phyloP scores from a whole-genome alignment of 2,888 invertebrate species.

The Masnerella sp. region DNA sequence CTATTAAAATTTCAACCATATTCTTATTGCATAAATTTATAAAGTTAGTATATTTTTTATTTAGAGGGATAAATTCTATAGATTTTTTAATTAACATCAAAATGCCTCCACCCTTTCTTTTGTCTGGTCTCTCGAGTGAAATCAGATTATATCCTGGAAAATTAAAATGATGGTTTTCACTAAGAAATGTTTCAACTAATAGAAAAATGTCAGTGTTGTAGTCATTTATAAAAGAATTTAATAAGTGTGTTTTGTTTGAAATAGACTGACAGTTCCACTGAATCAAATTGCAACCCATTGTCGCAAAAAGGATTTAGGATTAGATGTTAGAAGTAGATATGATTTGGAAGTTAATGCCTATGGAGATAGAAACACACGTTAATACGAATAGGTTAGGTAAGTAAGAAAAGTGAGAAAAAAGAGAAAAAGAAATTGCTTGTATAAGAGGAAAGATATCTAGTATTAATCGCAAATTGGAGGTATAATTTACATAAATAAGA shows the following conservation, averaged over 20 bases:
- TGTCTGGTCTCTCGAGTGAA: not conserved
- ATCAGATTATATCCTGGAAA: not conserved
- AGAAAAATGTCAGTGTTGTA: slow-evolving; percentile 1
- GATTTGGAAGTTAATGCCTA: no score
- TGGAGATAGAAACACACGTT: no score
- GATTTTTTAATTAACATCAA: slow-evolving; percentile 2
- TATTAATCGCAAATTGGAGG: no score
- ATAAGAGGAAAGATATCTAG: no score
- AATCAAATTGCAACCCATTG: not conserved
- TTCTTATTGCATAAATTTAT: slow-evolving; percentile 4
- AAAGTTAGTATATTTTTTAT: not conserved
- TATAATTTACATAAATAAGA: no score
- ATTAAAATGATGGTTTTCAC: not conserved
- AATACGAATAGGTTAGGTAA: no score
- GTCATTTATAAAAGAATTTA: not conserved
- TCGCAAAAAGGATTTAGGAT: not conserved
- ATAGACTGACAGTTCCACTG: slow-evolving; percentile 3
- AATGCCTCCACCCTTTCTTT: slow-evolving; percentile 9
- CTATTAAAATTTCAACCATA: slow-evolving; percentile 7
- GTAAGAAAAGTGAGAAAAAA: no score
- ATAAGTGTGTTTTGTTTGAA: not conserved
- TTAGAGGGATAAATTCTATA: not conserved
- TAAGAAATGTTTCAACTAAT: slow-evolving; percentile 3
- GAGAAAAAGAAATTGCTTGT: no score
- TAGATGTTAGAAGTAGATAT: not conserved